Evolutionary conservation across 2,888 invertebrate genomes (phyloP).

Genomic region (Gisinianus flammeolus): DNA sequence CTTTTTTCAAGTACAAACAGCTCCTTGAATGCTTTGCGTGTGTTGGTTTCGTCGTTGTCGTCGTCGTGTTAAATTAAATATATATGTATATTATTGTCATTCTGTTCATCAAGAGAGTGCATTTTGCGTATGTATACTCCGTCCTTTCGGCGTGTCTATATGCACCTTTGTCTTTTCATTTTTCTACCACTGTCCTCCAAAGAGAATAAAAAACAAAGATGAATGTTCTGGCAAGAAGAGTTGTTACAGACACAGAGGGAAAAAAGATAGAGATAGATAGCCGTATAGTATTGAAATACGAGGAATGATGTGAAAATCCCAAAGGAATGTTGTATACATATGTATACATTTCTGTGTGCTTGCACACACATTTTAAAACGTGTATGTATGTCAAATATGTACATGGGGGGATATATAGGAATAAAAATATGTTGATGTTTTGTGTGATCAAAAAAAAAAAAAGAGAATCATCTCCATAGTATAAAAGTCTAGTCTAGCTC

Average conservation of each 20-base stretch:
- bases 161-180: background rate
- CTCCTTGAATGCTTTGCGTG: constrained; percentile 32
- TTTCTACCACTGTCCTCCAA: background rate
- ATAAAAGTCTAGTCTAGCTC: constrained; percentile 34
- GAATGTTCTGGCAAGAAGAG: background rate
- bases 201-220: background rate
- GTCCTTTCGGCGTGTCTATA: constrained; percentile 2
- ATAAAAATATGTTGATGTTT: background rate
- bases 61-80: background rate
- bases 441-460: background rate
- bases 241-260: background rate
- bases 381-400: background rate
- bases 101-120: constrained; percentile 9
- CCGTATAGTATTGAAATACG: background rate
- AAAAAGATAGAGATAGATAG: background rate
- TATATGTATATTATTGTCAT: background rate
- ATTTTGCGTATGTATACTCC: background rate
- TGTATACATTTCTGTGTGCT: background rate
- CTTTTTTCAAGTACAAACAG: constrained; percentile 30
- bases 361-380: too few species aligned
- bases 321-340: background rate
- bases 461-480: too few species aligned
- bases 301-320: background rate
- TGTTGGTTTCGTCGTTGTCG: too few species aligned
- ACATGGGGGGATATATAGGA: background rate